Base-by-base conservation (phyloP, 2,113 vertebrate species). In the Clarias macrocephalus region DNA sequence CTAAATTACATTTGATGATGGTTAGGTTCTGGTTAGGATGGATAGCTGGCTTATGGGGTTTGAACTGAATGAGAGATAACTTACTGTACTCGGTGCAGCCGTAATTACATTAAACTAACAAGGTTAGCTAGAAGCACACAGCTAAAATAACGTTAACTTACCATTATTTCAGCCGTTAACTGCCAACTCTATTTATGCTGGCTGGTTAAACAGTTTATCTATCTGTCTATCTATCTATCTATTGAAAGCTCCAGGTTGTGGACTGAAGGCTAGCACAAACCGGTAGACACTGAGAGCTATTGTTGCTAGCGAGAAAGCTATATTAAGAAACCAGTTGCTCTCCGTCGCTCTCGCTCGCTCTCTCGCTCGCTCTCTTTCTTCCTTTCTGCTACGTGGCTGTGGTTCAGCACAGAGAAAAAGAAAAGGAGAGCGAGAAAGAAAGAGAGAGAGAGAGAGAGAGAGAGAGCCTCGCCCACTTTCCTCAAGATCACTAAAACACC, bases 361-460 rank as follows among this genome's bases (percentile, higher is more conserved):
- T 68, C 70, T 79, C 48, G 25, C 48, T n/a, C 3, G 30, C 23
- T 30, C 30, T 80, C 79, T 62, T 37, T 81, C 80, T 63, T 63
- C 80, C 76, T 79, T 79, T 83, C 82, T 84, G 87, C 92, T 86
- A 91, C 92, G 92, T 91, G 91, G 92, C 90, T 87, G 79, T 80
- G 88, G 77, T 25, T 66, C 70, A 56, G 70, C 18, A 37, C 9
- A 28, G 80, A 23, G 83, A 73, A 57, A 28, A 65, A 81, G 83
- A 77, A 60, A 65, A 25, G 80, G n/a, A n/a, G n/a, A n/a, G n/a
- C n/a, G n/a, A n/a, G n/a, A n/a, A n/a, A n/a, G n/a, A n/a, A 42
- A 65, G 65, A 80, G 79, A 88, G 86, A 83, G 89, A 88, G 85
- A 60, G 87, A 84, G 75, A 82, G 89, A 86, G 86, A 84, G 84